Base-by-base conservation (phyloP, 64 coral and sea anemone species). In the Orbicella faveolata region DNA sequence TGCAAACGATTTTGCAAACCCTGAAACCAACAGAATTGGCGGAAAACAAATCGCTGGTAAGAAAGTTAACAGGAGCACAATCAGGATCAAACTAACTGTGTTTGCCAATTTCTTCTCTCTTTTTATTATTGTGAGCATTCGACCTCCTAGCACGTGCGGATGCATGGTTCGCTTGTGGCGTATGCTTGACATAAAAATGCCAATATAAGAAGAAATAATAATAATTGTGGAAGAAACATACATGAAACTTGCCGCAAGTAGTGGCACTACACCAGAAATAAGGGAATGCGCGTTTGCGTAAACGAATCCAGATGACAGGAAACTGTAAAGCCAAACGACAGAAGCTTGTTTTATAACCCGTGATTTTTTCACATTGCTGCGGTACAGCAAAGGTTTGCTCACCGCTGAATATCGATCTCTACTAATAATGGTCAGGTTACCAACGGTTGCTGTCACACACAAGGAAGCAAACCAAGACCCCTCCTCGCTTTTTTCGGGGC, bases 91-190 rank as follows among this genome's bases (percentile, higher is more conserved):
- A 53, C 41, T 48, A 25, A 78, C 44, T 53, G 76, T 78, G 48
- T 78, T 78, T 16, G 76, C 76, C 39, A 78, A 39, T 54, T 78
- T 78, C 41, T 78, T 78, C 44, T 78, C 76, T 10, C 48, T 48
- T 41, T 54, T 54, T 54, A 78, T 25, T 9, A 12, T n/a, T 41
- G 76, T 23, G 21, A 54, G 21, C 44, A 53, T 20, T 54, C 26
- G 76, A 18, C 18, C 21, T 10, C 36, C 23, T 10, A 55, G 44
- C 41, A 17, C 11, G 6, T 55, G 21, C 41, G 55, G 76, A n/a
- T 54, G 36, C 41, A 78, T 78, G 21, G 48, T 18, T 0, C 19
- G 44, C 0, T 48, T 78, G 76, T 78, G 48, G 76, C 44, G 41
- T 26, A 11, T 52, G 16, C 26, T 78, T 52, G 44, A 48, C 20